Evolutionary conservation across 2,113 vertebrate genomes (phyloP).

Genomic region (Dicaeum eximium): DNA sequence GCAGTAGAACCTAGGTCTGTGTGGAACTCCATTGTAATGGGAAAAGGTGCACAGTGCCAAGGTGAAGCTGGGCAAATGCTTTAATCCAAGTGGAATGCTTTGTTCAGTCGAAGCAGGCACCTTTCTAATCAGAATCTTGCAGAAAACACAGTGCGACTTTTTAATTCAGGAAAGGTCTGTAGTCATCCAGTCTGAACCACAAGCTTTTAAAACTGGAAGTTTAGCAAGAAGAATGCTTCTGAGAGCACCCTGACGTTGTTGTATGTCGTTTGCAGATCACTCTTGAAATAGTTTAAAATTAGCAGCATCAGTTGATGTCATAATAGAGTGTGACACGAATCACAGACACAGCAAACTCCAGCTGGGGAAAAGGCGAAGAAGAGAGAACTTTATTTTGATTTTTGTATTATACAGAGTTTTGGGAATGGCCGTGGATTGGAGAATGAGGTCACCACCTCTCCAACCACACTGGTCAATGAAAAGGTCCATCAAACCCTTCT

Average conservation of each 20-base stretch:
- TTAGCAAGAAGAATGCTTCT: not conserved
- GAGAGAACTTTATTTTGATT: too few relatives aligned
- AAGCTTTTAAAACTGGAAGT: not conserved
- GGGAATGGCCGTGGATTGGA: too few relatives aligned
- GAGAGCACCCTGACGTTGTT: not conserved
- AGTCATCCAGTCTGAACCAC: not conserved
- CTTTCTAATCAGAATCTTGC: not conserved
- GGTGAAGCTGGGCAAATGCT: not conserved
- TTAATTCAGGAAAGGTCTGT: not conserved
- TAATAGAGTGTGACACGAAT: too few relatives aligned
- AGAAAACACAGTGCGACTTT: not conserved
- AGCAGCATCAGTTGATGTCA: not conserved
- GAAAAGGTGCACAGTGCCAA: not conserved
- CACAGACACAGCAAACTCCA: too few relatives aligned
- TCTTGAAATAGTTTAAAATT: not conserved
- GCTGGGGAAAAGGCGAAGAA: too few relatives aligned
- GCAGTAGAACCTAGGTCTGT: not conserved
- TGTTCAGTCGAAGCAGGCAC: not conserved
- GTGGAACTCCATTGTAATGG: not conserved
- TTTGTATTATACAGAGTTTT: too few relatives aligned
- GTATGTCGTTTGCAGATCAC: not conserved
- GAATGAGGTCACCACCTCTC: too few relatives aligned
- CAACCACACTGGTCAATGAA: too few relatives aligned
- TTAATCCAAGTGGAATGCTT: not conserved
- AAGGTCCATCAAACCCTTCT: too few relatives aligned